Evolutionary conservation across 1,140 invertebrate genomes (phyloP).

Genomic region (Paraescarpia echinospica): DNA sequence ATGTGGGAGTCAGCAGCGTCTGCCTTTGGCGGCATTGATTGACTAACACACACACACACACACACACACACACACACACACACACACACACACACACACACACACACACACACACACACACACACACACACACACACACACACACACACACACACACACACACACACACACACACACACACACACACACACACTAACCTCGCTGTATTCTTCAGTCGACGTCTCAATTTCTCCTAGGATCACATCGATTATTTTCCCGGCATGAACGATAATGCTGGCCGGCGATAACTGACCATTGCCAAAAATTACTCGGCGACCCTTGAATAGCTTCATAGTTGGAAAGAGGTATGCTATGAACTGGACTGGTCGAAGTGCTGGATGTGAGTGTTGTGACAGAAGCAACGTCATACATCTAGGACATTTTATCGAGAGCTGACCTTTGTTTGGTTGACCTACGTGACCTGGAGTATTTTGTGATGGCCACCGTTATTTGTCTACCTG

Average conservation of each 20-base stretch:
- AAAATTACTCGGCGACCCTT: slow-evolving; percentile 7
- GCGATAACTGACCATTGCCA: not conserved
- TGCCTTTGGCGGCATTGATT: too few species aligned
- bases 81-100: slow-evolving; percentile 18
- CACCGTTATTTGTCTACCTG: too few species aligned
- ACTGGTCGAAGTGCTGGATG: too few species aligned
- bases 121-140: not conserved
- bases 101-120: not conserved
- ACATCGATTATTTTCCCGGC: slow-evolving; percentile 1
- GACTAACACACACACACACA: too few species aligned
- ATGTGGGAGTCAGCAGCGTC: too few species aligned
- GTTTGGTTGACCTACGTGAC: too few species aligned
- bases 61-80: slow-evolving; percentile 15
- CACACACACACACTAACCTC: slow-evolving; percentile 10
- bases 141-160: too few species aligned
- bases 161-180: slow-evolving; percentile 18
- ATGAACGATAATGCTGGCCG: not conserved
- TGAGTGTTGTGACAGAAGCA: too few species aligned
- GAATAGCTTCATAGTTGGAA: slow-evolving; percentile 10
- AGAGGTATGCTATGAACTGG: too few species aligned
- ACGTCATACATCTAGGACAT: too few species aligned
- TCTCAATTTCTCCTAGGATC: not conserved
- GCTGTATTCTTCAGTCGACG: not conserved
- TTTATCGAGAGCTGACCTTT: too few species aligned
- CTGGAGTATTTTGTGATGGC: too few species aligned